Evolutionary conservation across 2,888 invertebrate genomes (phyloP).

Genomic region (Punctoribates punctum): DNA sequence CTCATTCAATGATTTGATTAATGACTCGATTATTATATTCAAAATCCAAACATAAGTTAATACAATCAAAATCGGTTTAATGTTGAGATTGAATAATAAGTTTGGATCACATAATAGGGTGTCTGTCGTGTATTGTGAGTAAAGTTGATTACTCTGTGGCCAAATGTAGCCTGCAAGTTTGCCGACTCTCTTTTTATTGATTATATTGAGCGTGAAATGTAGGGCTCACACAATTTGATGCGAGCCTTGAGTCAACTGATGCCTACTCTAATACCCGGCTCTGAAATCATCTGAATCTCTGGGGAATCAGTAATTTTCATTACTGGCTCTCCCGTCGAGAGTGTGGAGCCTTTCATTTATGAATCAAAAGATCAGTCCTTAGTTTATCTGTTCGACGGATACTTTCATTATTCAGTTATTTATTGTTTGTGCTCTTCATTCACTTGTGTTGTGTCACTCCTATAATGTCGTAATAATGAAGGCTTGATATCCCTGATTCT

Average conservation of each 20-base stretch:
- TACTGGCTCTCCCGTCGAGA: constrained; percentile 26
- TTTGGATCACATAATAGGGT: not conserved
- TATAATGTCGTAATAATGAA: constrained; percentile 19
- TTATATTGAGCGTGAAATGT: constrained; percentile 35
- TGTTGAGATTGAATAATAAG: not conserved
- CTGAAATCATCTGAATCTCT: not conserved
- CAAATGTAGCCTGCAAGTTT: not conserved
- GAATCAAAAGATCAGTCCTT: constrained; percentile 35
- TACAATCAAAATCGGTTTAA: too few species aligned
- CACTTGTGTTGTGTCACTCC: constrained; percentile 4
- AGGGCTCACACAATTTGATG: constrained; percentile 12
- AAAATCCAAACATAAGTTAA: too few species aligned
- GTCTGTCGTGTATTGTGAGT: not conserved
- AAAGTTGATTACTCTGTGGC: not conserved
- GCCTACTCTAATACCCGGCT: constrained; percentile 14
- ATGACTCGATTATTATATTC: too few species aligned
- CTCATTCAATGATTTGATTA: too few species aligned
- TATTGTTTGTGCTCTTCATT: constrained; percentile 28
- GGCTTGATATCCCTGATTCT: not conserved
- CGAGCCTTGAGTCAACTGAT: not conserved
- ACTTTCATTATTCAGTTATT: constrained; percentile 26
- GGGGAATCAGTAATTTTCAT: constrained; percentile 36
- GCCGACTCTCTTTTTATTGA: constrained; percentile 17
- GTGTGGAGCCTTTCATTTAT: constrained; percentile 11
- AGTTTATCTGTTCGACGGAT: constrained; percentile 18